Percentiles rank a stretch among this genome's conserved stretches.
These are phyloP conservation scores for Heliconius hortense DNA, from an alignment of 2,888 invertebrate genomes.

Conservation along the genomic window DNA sequence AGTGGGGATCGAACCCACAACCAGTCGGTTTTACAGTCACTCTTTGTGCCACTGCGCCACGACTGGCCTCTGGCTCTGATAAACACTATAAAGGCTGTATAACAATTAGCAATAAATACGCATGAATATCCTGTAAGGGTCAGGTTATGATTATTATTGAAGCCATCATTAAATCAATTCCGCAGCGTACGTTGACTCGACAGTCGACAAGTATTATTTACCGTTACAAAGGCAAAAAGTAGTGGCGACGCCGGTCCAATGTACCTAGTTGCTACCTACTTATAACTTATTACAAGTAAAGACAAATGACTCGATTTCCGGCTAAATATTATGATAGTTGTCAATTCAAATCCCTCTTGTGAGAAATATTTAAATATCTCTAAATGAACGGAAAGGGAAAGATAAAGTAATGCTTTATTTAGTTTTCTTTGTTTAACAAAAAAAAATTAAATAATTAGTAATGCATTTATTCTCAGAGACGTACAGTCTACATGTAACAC, in stretches of 20 bases:
- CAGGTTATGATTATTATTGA: conserved; percentile 35
- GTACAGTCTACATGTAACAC: background rate
- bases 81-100: background rate
- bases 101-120: background rate
- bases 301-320: background rate
- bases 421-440: background rate
- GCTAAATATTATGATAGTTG: background rate
- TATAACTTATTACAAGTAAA: conserved; percentile 1
- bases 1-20: no score
- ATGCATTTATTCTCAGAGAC: background rate
- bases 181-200: conserved; percentile 42
- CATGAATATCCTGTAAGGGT: conserved; percentile 24
- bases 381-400: no score
- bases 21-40: no score
- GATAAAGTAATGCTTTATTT: no score
- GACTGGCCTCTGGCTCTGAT: no score
- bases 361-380: background rate
- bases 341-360: background rate
- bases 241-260: conserved; percentile 19
- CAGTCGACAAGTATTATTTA: conserved; percentile 36
- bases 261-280: background rate
- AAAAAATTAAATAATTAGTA: background rate
- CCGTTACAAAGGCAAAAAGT: conserved; percentile 40
- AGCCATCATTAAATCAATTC: conserved; percentile 41
- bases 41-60: no score